These are phyloP conservation scores for Lasiommata megera DNA, from an alignment of 2,888 invertebrate species.

Conservation along the genomic window DNA sequence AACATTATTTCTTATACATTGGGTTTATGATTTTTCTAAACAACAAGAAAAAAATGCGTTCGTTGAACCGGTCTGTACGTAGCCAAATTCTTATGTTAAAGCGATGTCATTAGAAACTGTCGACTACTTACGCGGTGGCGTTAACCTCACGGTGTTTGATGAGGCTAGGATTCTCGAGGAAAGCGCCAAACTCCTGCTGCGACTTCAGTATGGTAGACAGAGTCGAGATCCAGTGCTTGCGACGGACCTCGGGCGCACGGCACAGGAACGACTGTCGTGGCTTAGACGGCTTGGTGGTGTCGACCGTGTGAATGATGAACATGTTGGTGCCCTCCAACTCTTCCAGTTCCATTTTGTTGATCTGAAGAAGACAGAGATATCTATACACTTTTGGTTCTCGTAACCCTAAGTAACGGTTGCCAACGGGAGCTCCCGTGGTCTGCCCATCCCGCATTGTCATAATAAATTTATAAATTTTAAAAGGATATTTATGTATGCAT, in stretches of 20 bases:
- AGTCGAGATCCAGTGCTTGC: slow-evolving; percentile 92
- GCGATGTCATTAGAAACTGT: not conserved
- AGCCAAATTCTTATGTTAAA: not conserved
- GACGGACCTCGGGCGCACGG: slow-evolving; percentile 87
- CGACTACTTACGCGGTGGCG: slow-evolving; percentile 62
- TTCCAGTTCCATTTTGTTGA: slow-evolving; percentile 95
- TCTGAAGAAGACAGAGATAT: slow-evolving; percentile 77
- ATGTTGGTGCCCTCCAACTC: slow-evolving; percentile 71
- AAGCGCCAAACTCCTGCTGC: slow-evolving; percentile 96
- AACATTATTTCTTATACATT: too few relatives aligned
- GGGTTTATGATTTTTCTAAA: too few relatives aligned
- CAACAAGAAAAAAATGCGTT: not conserved
- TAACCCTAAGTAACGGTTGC: too few relatives aligned
- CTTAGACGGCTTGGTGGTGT: slow-evolving; percentile 84
- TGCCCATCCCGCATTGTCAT: too few relatives aligned
- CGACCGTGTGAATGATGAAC: slow-evolving; percentile 84
- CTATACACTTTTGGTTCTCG: too few relatives aligned
- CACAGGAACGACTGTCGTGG: slow-evolving; percentile 87
- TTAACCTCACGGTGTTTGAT: slow-evolving; percentile 61
- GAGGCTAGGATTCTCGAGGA: slow-evolving; percentile 95
- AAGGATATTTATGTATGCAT: too few relatives aligned
- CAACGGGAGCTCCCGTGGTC: too few relatives aligned
- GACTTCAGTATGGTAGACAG: slow-evolving; percentile 94
- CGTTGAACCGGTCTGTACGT: not conserved
- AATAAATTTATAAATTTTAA: too few relatives aligned